A percentile compares a stretch with the other conserved stretches of the same genome.
Evolutionary conservation across 2,797 vertebrate genomes (phyloP).

Genomic region (Rhinichthys osculus): DNA sequence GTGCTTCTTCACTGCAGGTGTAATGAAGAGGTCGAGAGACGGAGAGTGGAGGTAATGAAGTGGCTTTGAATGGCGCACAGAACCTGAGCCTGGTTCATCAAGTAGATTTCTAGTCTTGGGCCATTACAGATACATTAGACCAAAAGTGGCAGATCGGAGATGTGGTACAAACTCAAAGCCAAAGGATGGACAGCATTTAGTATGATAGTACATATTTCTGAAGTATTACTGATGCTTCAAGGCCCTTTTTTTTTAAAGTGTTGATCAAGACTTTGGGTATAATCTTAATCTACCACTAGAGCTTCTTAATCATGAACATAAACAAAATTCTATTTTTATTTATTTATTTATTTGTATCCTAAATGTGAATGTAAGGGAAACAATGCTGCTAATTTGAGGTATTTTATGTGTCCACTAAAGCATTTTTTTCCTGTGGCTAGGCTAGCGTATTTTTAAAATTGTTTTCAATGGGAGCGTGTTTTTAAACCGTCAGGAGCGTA

Average conservation of each 20-base stretch:
- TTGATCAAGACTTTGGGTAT: neutral
- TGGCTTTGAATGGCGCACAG: constrained; percentile 57
- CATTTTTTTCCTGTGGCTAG: no score
- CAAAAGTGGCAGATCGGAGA: constrained; percentile 70
- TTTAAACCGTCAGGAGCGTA: no score
- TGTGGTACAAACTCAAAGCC: constrained; percentile 60
- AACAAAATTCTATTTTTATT: neutral
- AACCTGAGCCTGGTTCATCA: constrained; percentile 61
- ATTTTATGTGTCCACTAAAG: neutral
- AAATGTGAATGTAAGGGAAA: neutral
- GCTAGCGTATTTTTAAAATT: no score
- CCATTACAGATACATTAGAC: constrained; percentile 74
- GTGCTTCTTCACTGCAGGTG: constrained; percentile 37
- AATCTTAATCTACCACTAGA: no score
- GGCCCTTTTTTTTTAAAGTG: neutral
- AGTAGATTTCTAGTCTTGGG: constrained; percentile 67
- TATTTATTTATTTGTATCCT: neutral
- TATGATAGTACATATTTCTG: neutral
- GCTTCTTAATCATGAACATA: neutral
- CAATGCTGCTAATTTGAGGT: neutral
- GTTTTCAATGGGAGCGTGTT: no score
- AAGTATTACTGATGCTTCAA: neutral
- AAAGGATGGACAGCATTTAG: neutral
- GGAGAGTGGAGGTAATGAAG: constrained; percentile 51
- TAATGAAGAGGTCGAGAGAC: constrained; percentile 50